Percentiles rank a stretch among this genome's conserved stretches.
phyloP scores from a whole-genome alignment of 30 jellyfish, hydroid and myxozoan species.

The Aurelia aurita complex sp. Pacific region DNA sequence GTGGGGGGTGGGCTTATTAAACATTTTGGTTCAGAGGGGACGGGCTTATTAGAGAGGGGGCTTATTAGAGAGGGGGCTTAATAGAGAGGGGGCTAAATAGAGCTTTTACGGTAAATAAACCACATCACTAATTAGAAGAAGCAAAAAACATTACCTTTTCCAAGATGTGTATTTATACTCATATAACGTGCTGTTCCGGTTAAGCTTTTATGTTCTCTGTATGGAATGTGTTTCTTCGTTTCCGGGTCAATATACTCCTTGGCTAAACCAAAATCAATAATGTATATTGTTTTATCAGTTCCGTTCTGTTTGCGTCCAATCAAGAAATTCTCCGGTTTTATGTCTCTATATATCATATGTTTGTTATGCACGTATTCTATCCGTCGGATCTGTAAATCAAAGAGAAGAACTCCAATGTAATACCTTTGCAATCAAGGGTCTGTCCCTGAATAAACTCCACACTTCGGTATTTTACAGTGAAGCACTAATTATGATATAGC shows the following conservation, averaged over 20 bases:
- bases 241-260: slow-evolving; percentile 99
- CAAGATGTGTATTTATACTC: slow-evolving; percentile 99
- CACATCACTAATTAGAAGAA: not conserved
- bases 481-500: too few species aligned
- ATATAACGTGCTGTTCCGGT: slow-evolving; percentile 99
- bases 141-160: slow-evolving; percentile 77
- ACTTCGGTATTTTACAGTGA: too few species aligned
- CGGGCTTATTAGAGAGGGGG: too few species aligned
- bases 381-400: slow-evolving; percentile 78
- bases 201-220: slow-evolving; percentile 96
- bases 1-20: too few species aligned
- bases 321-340: slow-evolving; percentile 98
- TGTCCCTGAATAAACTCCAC: too few species aligned
- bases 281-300: slow-evolving; percentile 92
- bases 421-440: too few species aligned
- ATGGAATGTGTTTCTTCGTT: slow-evolving; percentile 97
- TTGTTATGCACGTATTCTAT: slow-evolving; percentile 95
- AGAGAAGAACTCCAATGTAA: too few species aligned
- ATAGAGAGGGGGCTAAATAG: too few species aligned
- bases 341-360: slow-evolving; percentile 97
- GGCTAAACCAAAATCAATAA: slow-evolving; percentile 98
- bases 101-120: too few species aligned
- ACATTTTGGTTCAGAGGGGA: too few species aligned
- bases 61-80: too few species aligned
- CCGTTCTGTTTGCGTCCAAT: slow-evolving; percentile 97